Percentiles rank a stretch among this genome's conserved stretches.
Conservation (phyloP, 1,140 invertebrate species). For the Saccostrea echinata region DNA sequence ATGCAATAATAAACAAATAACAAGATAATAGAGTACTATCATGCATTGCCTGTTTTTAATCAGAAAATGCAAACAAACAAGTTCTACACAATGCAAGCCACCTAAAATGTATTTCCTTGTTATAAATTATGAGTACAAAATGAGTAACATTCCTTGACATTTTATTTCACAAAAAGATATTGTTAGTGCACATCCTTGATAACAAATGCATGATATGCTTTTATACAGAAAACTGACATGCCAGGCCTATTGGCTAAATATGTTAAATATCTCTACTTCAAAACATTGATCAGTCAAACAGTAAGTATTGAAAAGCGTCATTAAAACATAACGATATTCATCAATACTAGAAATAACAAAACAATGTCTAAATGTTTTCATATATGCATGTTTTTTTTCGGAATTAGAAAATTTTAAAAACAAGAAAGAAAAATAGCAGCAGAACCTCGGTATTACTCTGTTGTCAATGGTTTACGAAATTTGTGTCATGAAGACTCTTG, state of each 20-base stretch:
- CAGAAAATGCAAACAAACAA: neutral
- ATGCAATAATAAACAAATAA: too few relatives aligned
- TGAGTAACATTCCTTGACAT: neutral
- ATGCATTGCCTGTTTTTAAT: neutral
- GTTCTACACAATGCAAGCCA: neutral
- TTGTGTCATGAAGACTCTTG: neutral
- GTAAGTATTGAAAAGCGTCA: neutral
- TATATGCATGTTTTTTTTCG: neutral
- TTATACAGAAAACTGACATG: neutral
- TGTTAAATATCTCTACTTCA: neutral
- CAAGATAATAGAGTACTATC: too few relatives aligned
- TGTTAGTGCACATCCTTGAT: neutral
- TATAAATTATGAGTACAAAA: neutral
- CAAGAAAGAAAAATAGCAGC: neutral
- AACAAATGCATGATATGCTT: constrained; percentile 13
- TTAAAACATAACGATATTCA: neutral
- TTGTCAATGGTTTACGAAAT: neutral
- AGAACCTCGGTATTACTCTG: neutral
- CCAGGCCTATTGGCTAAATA: neutral
- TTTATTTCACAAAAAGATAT: neutral
- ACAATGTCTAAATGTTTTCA: neutral
- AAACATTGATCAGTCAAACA: neutral
- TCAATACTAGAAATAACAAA: neutral
- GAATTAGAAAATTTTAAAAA: neutral
- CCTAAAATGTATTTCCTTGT: neutral